Conservation (phyloP, 2,113 vertebrate genomes). For the Myotis yumanensis region DNA sequence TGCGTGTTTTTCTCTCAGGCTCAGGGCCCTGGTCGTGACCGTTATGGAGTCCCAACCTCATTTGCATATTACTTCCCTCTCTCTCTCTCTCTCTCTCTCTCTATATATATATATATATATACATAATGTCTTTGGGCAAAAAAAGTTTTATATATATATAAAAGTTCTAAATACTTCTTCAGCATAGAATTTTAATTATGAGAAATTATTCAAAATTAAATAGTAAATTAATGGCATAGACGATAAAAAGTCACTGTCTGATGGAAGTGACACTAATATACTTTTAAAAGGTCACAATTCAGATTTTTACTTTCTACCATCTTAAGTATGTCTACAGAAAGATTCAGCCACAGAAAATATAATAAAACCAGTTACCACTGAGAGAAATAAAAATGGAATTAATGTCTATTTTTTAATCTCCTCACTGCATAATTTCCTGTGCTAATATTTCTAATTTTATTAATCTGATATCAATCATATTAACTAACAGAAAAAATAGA, state of each 20-base stretch:
- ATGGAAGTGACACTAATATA: background rate
- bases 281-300: background rate
- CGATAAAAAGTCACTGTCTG: background rate
- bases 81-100: too few relatives aligned
- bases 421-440: background rate
- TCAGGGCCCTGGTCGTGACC: too few relatives aligned
- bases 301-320: background rate
- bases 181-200: background rate
- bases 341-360: background rate
- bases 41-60: too few relatives aligned
- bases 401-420: conserved; percentile 12
- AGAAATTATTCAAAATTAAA: background rate
- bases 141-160: background rate
- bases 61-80: too few relatives aligned
- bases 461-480: background rate
- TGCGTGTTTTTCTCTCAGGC: too few relatives aligned
- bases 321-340: background rate
- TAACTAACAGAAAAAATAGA: background rate
- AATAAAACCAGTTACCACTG: background rate
- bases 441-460: conserved; percentile 15
- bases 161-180: background rate
- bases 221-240: background rate
- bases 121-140: background rate
- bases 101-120: too few relatives aligned
- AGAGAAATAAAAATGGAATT: background rate